Conservation (phyloP, 2,113 vertebrate species). For the Chloropsis cyanopogon region DNA sequence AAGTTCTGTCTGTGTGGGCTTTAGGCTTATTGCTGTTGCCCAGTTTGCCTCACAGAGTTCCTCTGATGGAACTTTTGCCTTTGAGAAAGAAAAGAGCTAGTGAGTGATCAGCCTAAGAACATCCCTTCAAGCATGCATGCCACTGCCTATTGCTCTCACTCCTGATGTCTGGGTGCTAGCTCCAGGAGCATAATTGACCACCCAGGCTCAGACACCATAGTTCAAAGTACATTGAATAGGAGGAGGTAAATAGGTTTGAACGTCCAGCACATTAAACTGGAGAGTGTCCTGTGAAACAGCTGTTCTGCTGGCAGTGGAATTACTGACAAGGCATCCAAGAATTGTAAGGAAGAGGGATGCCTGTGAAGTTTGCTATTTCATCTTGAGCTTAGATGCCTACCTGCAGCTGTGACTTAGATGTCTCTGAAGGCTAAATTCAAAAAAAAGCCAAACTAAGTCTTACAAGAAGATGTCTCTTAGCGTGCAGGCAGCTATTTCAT, state of each 20-base stretch:
- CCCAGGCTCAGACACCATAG: neutral
- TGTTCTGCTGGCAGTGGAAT: neutral
- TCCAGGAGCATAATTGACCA: neutral
- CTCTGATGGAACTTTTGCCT: neutral
- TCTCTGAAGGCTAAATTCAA: neutral
- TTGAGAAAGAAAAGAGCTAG: neutral
- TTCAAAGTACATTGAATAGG: neutral
- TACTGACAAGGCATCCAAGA: neutral
- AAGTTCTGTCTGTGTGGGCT: neutral
- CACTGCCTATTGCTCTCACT: neutral
- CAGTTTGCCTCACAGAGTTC: neutral
- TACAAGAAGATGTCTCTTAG: neutral
- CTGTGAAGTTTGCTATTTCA: neutral
- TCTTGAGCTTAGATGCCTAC: neutral
- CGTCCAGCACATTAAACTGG: neutral
- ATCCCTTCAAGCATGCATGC: neutral
- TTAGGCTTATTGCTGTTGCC: neutral
- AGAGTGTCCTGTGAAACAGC: neutral
- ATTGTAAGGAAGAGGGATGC: neutral
- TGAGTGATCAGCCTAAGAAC: neutral
- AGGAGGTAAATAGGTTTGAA: neutral
- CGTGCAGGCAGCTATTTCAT: neutral
- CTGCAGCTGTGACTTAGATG: neutral
- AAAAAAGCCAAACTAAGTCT: neutral
- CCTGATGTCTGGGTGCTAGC: neutral